Base-by-base conservation (phyloP, 2,888 invertebrate species). In the Branchellion lobata region DNA sequence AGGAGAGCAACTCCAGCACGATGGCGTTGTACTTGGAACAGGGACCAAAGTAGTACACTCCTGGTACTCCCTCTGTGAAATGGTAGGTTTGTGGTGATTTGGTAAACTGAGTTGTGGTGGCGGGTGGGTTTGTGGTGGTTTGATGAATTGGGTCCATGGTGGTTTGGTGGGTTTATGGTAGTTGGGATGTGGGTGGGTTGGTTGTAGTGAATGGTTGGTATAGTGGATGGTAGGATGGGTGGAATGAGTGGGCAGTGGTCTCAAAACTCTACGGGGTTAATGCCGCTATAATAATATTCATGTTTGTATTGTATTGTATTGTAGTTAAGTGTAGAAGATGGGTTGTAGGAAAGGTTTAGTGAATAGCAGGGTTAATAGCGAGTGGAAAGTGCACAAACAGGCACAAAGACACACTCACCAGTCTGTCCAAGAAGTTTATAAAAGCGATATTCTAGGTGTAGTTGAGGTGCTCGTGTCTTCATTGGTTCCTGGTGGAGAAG, bases 1-100 rank as follows among this genome's bases (percentile, higher is more conserved):
- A 97, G 85, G 98, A 98, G 86, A 99, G 91, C 85, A 99, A 91
- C 90, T 99, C 98, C 95, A 99, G 95, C 86, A 99, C 98, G 89
- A 99, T 91, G 86, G 99, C 99, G 91, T 99, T 99, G 92, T 81
- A 82, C 57, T 81, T 81, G 47, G 79, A 79, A 68, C 82, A 81
- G 8, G 82, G 82, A 40, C 82, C 82, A 74, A 82, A 99, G 91
- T 99, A 99, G 91, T 96, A 97, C 86, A 99, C 96, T 91, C 97
- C 96, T 85, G 99, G 99, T 88, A 99, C 92, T 87, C 99, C 99
- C 90, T 97, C 97, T 92, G 87, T 31, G 33, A 69, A n/a, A 47
- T n/a, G 47, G 47, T 47, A 18, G 47, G 8, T 8, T 47, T 14
- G 47, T 47, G 47, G n/a, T n/a, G n/a, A n/a, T n/a, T n/a, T n/a